Conservation (phyloP, 2,797 vertebrate genomes). For the Spinus olivaceus region DNA sequence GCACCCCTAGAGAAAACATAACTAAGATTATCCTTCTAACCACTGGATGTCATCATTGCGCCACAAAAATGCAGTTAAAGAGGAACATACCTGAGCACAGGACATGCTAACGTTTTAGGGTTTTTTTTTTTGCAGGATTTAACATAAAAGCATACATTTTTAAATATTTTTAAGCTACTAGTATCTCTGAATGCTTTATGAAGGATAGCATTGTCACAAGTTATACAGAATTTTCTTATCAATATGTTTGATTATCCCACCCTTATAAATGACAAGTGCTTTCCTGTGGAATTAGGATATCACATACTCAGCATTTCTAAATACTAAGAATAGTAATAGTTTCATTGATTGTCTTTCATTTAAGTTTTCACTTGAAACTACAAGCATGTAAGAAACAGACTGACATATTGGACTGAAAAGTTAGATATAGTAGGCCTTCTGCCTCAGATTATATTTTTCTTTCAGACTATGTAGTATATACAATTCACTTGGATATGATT, state of each 20-base stretch:
- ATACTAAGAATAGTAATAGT: neutral
- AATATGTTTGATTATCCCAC: neutral
- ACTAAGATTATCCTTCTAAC: slow-evolving; percentile 17
- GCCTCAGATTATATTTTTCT: neutral
- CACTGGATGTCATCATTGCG: slow-evolving; percentile 64
- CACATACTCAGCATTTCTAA: neutral
- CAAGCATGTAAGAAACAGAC: neutral
- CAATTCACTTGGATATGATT: neutral
- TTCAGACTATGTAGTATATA: neutral
- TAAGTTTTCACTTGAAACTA: neutral
- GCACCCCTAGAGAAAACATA: neutral
- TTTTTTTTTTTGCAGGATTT: neutral
- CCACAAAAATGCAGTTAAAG: neutral
- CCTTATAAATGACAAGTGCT: neutral
- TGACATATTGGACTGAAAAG: neutral
- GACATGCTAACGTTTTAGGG: too few species aligned
- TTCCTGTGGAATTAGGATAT: neutral
- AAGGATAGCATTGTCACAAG: neutral
- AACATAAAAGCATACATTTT: neutral
- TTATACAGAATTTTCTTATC: neutral
- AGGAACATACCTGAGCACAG: neutral
- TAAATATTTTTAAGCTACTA: neutral
- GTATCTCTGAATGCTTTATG: neutral
- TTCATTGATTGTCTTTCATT: neutral
- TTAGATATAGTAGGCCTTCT: neutral